Percentiles rank a stretch among this genome's conserved stretches.
Evolutionary conservation across 1,140 invertebrate genomes (phyloP).

Genomic region (Nephila pilipes): DNA sequence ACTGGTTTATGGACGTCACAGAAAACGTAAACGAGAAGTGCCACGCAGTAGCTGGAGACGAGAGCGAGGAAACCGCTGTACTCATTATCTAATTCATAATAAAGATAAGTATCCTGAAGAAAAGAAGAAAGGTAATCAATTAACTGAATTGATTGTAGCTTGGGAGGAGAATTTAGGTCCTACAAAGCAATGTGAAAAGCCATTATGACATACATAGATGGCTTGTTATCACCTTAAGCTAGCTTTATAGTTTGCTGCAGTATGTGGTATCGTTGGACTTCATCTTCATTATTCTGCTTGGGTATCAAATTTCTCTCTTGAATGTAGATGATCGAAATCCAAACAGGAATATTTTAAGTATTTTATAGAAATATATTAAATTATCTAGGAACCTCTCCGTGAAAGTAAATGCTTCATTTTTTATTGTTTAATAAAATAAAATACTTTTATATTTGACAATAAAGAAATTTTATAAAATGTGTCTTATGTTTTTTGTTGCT

Average conservation of each 20-base stretch:
- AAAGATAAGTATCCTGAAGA: constrained; percentile 63
- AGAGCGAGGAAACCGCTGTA: constrained; percentile 76
- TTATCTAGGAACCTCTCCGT: too few relatives aligned
- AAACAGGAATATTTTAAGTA: too few relatives aligned
- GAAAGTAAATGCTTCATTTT: too few relatives aligned
- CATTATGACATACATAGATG: constrained; percentile 73
- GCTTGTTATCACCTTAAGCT: constrained; percentile 59
- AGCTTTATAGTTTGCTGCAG: constrained; percentile 72
- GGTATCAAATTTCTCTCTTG: background rate
- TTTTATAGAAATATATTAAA: too few relatives aligned
- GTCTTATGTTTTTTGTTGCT: too few relatives aligned
- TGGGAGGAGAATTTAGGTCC: constrained; percentile 74
- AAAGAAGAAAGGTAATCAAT: constrained; percentile 70
- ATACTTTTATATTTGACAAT: too few relatives aligned
- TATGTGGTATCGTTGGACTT: constrained; percentile 20
- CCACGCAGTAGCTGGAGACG: constrained; percentile 78
- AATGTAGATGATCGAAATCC: too few relatives aligned
- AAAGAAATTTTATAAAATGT: too few relatives aligned
- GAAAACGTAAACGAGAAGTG: constrained; percentile 78
- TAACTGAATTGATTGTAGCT: constrained; percentile 69
- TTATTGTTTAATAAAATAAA: too few relatives aligned
- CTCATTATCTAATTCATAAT: constrained; percentile 72
- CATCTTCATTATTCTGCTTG: constrained; percentile 24
- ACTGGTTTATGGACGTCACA: constrained; percentile 80
- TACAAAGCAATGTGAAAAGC: constrained; percentile 75